These are phyloP conservation scores for Syrista parreyssii DNA, from an alignment of 2,888 invertebrate species.

Conservation along the genomic window DNA sequence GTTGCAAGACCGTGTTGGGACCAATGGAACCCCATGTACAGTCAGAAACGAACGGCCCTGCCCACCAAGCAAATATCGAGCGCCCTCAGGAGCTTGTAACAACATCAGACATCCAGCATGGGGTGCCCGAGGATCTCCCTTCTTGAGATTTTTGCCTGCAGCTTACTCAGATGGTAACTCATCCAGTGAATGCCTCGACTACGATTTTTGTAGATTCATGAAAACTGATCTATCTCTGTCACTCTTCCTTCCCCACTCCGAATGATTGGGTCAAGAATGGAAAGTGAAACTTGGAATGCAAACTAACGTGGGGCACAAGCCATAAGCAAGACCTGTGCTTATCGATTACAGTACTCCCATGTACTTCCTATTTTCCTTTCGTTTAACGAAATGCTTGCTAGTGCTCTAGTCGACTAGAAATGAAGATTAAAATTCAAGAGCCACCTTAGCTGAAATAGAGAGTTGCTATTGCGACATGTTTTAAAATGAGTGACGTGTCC, in stretches of 20 bases:
- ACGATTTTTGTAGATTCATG: not conserved
- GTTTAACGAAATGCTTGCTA: not conserved
- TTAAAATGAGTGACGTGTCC: not conserved
- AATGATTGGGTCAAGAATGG: constrained; percentile 39
- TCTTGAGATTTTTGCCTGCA: constrained; percentile 78
- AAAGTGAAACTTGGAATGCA: constrained; percentile 60
- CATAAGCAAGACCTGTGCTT: not conserved
- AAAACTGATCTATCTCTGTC: not conserved
- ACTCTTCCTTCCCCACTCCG: not conserved
- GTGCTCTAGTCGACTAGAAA: constrained; percentile 49
- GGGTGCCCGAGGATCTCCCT: constrained; percentile 84
- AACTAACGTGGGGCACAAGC: not conserved
- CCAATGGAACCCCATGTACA: constrained; percentile 42
- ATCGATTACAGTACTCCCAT: not conserved
- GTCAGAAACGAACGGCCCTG: constrained; percentile 71
- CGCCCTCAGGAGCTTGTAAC: constrained; percentile 87
- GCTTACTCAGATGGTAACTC: constrained; percentile 80
- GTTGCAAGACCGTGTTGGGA: constrained; percentile 42
- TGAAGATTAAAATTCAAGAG: constrained; percentile 56
- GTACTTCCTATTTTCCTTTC: not conserved
- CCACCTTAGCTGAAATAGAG: constrained; percentile 50
- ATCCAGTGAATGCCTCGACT: not conserved
- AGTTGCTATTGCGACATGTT: constrained; percentile 31
- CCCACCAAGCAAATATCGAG: constrained; percentile 85
- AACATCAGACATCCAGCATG: constrained; percentile 87